Percentiles rank a stretch among this genome's conserved stretches.
Evolutionary conservation across 2,797 vertebrate species (phyloP).

Genomic region (Menidia menidia): DNA sequence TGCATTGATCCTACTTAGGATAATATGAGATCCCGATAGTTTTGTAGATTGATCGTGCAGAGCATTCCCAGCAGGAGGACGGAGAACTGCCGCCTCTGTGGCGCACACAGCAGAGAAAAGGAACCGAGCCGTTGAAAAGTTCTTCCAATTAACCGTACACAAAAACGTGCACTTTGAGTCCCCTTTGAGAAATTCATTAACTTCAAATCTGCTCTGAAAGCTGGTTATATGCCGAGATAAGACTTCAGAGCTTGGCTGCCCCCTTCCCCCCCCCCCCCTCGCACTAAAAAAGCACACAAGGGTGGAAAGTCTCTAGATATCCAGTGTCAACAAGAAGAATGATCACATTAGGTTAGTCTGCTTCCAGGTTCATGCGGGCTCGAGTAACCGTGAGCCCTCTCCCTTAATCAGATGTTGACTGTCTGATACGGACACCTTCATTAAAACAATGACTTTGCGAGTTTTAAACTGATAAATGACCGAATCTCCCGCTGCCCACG

Average conservation of each 20-base stretch:
- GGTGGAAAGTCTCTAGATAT: background rate
- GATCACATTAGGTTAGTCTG: background rate
- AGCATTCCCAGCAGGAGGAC: background rate
- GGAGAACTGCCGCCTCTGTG: background rate
- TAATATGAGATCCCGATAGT: background rate
- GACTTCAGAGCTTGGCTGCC: background rate
- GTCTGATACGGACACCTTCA: slow-evolving; percentile 9
- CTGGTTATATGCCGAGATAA: background rate
- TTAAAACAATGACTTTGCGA: slow-evolving; percentile 42
- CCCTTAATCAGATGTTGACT: background rate
- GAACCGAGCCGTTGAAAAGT: background rate
- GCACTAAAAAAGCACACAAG: background rate
- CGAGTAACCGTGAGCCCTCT: background rate
- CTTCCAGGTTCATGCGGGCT: background rate
- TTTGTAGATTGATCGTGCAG: background rate
- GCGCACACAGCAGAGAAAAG: background rate
- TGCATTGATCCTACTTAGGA: background rate
- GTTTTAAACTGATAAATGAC: slow-evolving; percentile 43
- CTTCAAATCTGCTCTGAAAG: background rate
- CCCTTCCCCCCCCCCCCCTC: too few species aligned
- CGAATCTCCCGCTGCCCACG: slow-evolving; percentile 27
- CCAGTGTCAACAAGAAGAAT: background rate
- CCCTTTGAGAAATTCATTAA: background rate
- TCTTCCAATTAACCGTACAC: background rate
- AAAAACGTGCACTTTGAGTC: background rate